Evolutionary conservation across 2,888 invertebrate species (phyloP).

Genomic region (Drosophila colorata): DNA sequence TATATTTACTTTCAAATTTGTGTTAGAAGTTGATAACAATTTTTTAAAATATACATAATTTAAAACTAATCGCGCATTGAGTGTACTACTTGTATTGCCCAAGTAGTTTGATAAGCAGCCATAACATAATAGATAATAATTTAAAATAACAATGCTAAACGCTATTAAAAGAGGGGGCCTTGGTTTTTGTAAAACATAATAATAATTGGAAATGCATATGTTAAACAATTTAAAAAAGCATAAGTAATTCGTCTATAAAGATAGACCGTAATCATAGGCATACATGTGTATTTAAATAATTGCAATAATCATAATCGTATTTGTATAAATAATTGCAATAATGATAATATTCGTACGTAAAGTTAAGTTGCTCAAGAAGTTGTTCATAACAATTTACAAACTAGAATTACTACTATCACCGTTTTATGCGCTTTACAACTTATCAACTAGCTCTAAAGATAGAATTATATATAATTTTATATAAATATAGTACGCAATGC

Average conservation of each 20-base stretch:
- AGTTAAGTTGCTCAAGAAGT: slow-evolving; percentile 50
- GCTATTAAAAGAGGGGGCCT: slow-evolving; percentile 30
- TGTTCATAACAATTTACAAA: slow-evolving; percentile 75
- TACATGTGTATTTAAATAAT: slow-evolving; percentile 34
- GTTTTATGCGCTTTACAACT: slow-evolving; percentile 61
- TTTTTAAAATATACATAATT: slow-evolving; percentile 50
- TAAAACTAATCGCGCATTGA: slow-evolving; percentile 62
- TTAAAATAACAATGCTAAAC: slow-evolving; percentile 72
- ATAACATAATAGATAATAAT: slow-evolving; percentile 72
- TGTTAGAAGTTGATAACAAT: slow-evolving; percentile 74
- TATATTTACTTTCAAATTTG: slow-evolving; percentile 64
- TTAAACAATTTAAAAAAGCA: slow-evolving; percentile 60
- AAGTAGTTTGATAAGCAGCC: slow-evolving; percentile 63
- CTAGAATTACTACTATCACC: slow-evolving; percentile 77
- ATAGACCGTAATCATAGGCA: slow-evolving; percentile 33
- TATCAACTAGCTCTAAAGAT: slow-evolving; percentile 40
- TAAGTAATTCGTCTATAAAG: slow-evolving; percentile 60
- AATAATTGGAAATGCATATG: slow-evolving; percentile 57
- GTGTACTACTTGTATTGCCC: slow-evolving; percentile 39
- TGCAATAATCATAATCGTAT: slow-evolving; percentile 25
- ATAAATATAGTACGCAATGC: slow-evolving; percentile 66
- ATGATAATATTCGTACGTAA: slow-evolving; percentile 28
- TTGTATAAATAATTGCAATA: slow-evolving; percentile 29
- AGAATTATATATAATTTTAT: slow-evolving; percentile 32
- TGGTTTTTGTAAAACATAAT: slow-evolving; percentile 62